These are phyloP conservation scores for Calliphora vicina DNA, from an alignment of 1,140 invertebrate species.

Conservation along the genomic window DNA sequence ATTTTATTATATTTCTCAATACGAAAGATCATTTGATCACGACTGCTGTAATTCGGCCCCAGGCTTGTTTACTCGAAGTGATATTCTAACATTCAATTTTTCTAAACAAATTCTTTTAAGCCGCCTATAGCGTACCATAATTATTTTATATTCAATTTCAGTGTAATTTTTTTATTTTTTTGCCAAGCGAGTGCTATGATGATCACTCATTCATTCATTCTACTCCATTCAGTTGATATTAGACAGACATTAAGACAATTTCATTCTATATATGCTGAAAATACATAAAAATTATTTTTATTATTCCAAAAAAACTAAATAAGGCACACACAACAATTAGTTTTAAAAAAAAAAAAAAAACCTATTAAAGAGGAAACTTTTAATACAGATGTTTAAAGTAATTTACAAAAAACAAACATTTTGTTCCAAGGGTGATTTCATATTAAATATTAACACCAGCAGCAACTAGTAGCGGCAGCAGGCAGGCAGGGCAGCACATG, in stretches of 20 bases:
- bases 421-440: background rate
- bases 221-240: background rate
- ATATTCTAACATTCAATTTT: no score
- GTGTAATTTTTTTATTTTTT: background rate
- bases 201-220: background rate
- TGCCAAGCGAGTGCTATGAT: background rate
- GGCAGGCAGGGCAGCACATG: background rate
- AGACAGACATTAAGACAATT: background rate
- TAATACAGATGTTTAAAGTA: conserved; percentile 1
- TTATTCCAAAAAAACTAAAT: background rate
- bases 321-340: background rate
- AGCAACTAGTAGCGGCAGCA: no score
- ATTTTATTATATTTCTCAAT: no score
- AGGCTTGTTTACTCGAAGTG: no score
- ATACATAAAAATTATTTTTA: background rate
- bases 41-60: no score
- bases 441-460: background rate
- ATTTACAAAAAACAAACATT: background rate
- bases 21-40: no score
- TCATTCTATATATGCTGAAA: no score
- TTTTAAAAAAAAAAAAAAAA: no score
- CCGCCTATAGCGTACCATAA: background rate
- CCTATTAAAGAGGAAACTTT: no score
- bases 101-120: no score
- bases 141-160: background rate